Conservation (phyloP, 2,888 invertebrate species). For the Scaptomyza parva region DNA sequence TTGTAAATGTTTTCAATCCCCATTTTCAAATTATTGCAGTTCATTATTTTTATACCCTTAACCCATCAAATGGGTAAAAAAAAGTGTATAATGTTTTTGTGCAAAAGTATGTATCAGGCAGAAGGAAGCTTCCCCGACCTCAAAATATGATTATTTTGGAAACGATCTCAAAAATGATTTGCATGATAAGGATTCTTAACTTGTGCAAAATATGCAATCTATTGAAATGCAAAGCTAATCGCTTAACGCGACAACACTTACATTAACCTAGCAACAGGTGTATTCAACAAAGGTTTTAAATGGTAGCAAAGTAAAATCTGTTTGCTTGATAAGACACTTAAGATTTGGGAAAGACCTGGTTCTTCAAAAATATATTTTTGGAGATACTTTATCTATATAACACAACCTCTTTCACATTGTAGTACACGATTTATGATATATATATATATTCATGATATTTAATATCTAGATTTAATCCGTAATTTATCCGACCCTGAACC, state of each 20-base stretch:
- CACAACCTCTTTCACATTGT: neutral
- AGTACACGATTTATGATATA: neutral
- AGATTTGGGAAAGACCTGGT: neutral
- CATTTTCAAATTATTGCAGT: too few relatives aligned
- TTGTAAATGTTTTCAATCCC: too few relatives aligned
- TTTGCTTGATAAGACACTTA: neutral
- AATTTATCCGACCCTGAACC: slow-evolving; percentile 39
- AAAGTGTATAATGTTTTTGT: too few relatives aligned
- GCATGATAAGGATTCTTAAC: neutral
- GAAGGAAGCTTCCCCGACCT: too few relatives aligned
- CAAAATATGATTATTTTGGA: neutral
- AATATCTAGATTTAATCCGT: slow-evolving; percentile 14
- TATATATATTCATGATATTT: neutral
- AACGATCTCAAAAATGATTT: neutral
- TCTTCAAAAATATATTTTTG: too few relatives aligned
- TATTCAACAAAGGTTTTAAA: neutral
- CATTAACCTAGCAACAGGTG: neutral
- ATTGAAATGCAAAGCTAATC: neutral
- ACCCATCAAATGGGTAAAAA: too few relatives aligned
- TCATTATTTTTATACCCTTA: too few relatives aligned
- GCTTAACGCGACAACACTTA: neutral
- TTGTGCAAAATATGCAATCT: neutral
- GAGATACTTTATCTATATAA: too few relatives aligned
- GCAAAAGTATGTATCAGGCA: too few relatives aligned
- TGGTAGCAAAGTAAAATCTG: neutral